Conservation (phyloP, 2,113 vertebrate genomes). For the Leucopternis melanops region DNA sequence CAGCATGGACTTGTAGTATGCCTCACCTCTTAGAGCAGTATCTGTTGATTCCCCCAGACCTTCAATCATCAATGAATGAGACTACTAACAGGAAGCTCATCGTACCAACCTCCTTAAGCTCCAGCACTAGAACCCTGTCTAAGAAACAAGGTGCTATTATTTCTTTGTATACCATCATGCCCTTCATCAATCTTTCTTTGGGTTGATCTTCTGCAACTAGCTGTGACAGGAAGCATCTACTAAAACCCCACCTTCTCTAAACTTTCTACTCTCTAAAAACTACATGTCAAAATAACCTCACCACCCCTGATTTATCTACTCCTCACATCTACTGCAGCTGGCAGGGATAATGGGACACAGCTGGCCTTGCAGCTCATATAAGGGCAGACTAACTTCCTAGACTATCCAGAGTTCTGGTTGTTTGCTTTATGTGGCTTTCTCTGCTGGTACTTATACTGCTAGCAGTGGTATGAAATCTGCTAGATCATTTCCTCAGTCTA, state of each 20-base stretch:
- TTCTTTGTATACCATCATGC: background rate
- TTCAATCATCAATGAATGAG: background rate
- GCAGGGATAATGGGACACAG: background rate
- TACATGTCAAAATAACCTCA: background rate
- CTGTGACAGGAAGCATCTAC: background rate
- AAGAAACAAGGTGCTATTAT: background rate
- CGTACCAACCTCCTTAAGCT: background rate
- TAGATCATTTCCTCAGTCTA: background rate
- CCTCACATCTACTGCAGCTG: background rate
- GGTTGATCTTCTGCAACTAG: background rate
- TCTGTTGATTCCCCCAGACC: background rate
- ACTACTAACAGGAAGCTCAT: background rate
- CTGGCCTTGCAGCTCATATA: background rate
- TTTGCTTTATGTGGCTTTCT: background rate
- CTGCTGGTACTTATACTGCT: background rate
- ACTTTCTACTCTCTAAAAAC: background rate
- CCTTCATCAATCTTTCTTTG: background rate
- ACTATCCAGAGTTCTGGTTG: background rate
- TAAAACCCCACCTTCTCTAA: background rate
- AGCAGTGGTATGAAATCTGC: background rate
- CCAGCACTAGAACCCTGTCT: background rate
- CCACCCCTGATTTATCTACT: background rate
- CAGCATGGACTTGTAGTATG: background rate
- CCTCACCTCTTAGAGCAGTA: background rate
- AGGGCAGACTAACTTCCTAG: background rate